These are phyloP conservation scores for Ceratosolen solmsi DNA, from an alignment of 1,140 invertebrate genomes.

Conservation along the genomic window DNA sequence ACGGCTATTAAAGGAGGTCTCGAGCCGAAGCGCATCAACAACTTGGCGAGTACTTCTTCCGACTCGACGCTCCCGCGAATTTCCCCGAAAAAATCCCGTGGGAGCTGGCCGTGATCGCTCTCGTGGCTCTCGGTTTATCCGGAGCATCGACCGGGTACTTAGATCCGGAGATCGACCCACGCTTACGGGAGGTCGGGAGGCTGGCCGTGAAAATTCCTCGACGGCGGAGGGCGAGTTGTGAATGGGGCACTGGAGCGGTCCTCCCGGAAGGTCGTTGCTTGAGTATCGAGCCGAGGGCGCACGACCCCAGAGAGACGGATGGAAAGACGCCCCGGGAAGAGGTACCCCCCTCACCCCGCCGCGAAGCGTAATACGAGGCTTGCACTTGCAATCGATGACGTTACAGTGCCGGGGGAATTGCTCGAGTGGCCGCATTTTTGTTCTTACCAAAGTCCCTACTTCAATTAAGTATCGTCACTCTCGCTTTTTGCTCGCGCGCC, in stretches of 20 bases:
- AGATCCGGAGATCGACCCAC: not conserved
- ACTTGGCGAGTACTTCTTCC: no score
- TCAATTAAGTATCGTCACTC: not conserved
- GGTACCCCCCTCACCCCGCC: no score
- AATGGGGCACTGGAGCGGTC: constrained; percentile 43
- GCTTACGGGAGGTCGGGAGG: not conserved
- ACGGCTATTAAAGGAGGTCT: no score
- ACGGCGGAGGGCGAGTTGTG: constrained; percentile 1
- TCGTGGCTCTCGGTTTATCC: no score
- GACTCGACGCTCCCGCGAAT: no score
- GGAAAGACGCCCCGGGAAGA: not conserved
- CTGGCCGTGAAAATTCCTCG: constrained; percentile 5
- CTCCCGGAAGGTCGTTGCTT: constrained; percentile 21
- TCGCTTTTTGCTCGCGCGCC: not conserved
- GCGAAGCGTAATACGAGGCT: not conserved
- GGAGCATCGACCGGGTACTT: no score
- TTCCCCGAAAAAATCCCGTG: no score
- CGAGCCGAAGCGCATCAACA: no score
- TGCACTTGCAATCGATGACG: not conserved
- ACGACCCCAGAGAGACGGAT: not conserved
- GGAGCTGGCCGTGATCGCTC: no score
- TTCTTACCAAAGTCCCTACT: not conserved
- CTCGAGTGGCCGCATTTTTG: not conserved
- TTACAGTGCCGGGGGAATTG: not conserved
- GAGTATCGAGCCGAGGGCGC: constrained; percentile 13